Base-by-base conservation (phyloP, 2,113 vertebrate genomes). In the Apeltes quadracus region DNA sequence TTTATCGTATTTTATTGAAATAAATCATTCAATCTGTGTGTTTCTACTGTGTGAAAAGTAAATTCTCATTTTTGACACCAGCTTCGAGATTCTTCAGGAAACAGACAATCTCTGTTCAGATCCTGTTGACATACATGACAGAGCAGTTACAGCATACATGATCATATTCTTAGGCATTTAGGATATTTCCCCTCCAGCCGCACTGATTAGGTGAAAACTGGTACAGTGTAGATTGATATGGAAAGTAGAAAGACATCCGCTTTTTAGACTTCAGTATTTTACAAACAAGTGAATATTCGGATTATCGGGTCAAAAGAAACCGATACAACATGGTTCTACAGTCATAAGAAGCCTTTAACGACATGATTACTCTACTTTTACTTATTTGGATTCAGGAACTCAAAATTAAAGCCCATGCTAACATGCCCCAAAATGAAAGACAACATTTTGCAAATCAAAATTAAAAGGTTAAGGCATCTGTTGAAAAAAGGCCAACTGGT, bases 1-100 rank as follows among this genome's bases (percentile, higher is more conserved):
- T 90, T 90, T 94, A 91, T 91, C 91, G 90, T 93, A 93, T 95
- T 92, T 88, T 94, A 87, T 70, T 87, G 84, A 91, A 94, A 94
- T 94, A 91, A 95, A 89, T 82, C 88, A 91, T 92, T 90, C 72
- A 89, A 88, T 91, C 78, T 78, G 88, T 89, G 83, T 70, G 59
- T 79, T 86, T 86, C 81, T 77, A 81, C 64, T 71, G 81, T 84
- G 84, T 88, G 85, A 83, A 90, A 87, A 85, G 78, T 81, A 86
- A 83, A 84, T 88, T 92, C 76, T 82, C 74, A 77, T 39, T 69
- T 87, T 83, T 72, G 78, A 86, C 70, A 83, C 61, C 25, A 41
- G 18, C 34, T 48, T 82, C 58, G 76, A 62, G 75, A 58, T 76
- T 79, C 22, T 62, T 64, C 29, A 58, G 65, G 57, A 78, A 69